Evolutionary conservation across 2,113 vertebrate genomes (phyloP), one percentile per base, ranked within the genome.

Genomic region (Thomomys bottae): DNA sequence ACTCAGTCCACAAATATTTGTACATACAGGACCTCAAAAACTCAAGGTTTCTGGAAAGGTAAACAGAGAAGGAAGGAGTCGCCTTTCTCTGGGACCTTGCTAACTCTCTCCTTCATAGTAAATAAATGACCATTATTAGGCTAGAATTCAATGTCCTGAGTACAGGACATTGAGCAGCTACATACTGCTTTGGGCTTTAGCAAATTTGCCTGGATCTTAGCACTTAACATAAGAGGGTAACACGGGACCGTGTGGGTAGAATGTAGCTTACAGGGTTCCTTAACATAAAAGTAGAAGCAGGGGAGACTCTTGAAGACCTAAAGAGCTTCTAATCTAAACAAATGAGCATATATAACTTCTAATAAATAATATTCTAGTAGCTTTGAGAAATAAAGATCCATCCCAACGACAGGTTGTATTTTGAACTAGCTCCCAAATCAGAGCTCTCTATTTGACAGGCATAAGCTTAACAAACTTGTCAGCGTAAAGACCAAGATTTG

Each of bases 1-100:
- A 45, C 79, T 78, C 78, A 85, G n/a, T 67, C 64, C 81, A 73
- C 67, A 94, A 79, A 93, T 88, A 67, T 64, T 32, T 92, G 59
- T 71, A 93, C 15, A 79, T n/a, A n/a, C 14, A 45, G 38, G 26
- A 92, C 75, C 79, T 95, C 73, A 80, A 79, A 91, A 93, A 23
- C 49, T 20, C 23, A 85, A 89, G 57, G 66, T 81, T 61, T 85
- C 86, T 76, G 61, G 49, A 30, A 85, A 88, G 36, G 78, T 67
- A 66, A 78, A 61, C 78, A 59, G 20, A 3, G 28, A 1, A 57
- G 20, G 24, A 17, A 36, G 1, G 0, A 57, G 20, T 61, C 32
- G 32, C 49, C 42, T n/a, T 11, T 88, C 8, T 61, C 61, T 78
- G 32, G 40, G 23, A 83, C 49, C 17, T 61, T 26, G 30, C 85